phyloP scores from a whole-genome alignment of 1,140 invertebrate genomes.

The Phthorimaea operculella region DNA sequence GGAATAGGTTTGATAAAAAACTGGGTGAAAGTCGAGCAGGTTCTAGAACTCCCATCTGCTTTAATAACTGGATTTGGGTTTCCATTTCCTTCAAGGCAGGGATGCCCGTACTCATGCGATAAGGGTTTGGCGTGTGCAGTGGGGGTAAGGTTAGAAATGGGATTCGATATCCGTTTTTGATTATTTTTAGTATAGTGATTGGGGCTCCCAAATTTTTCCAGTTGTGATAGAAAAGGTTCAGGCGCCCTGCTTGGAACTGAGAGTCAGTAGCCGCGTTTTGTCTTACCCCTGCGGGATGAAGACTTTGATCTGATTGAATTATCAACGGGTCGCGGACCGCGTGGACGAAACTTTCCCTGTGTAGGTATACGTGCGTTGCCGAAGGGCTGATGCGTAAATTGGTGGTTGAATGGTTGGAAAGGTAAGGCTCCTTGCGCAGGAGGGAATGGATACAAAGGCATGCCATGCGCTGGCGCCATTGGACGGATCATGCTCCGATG shows the following conservation, averaged over 20 bases:
- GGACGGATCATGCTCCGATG: not conserved
- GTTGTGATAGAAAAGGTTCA: not conserved
- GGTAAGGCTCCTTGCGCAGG: conserved; percentile 6
- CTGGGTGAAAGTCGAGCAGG: not conserved
- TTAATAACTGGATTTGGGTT: not conserved
- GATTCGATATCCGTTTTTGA: conserved; percentile 3
- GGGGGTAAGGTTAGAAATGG: conserved; percentile 1
- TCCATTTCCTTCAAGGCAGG: not conserved
- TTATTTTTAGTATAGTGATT: conserved; percentile 7
- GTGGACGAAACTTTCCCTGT: not conserved
- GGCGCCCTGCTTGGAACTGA: conserved; percentile 3
- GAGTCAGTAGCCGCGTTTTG: conserved; percentile 8
- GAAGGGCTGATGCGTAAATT: no score
- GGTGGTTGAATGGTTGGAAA: not conserved
- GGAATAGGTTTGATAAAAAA: not conserved
- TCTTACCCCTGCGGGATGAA: not conserved
- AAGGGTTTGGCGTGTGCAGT: not conserved
- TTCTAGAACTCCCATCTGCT: not conserved
- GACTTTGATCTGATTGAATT: not conserved
- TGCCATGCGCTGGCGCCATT: conserved; percentile 1
- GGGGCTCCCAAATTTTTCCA: no score
- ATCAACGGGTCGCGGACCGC: not conserved
- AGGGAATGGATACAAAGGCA: not conserved
- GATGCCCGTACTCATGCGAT: not conserved
- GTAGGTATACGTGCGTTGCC: not conserved